Percentiles rank a stretch among this genome's conserved stretches.
These are phyloP conservation scores for Phataginus tricuspis DNA, from an alignment of 2,797 vertebrate species.

Conservation along the genomic window DNA sequence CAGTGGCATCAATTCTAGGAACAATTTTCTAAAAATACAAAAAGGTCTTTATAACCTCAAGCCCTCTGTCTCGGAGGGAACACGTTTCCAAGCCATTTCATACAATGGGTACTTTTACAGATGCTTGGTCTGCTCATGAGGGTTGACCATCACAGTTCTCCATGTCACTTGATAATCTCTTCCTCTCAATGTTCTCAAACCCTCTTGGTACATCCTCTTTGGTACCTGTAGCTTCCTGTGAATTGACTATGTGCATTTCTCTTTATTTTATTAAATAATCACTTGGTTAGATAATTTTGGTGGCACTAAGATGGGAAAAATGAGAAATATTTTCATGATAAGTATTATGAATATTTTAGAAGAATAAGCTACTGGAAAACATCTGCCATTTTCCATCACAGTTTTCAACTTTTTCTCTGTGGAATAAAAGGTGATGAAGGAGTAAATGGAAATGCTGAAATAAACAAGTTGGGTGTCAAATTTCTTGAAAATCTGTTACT, in stretches of 20 bases:
- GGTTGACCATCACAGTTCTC: neutral
- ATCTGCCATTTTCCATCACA: conserved; percentile 29
- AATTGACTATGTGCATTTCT: neutral
- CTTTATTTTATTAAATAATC: conserved; percentile 55
- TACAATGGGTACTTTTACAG: neutral
- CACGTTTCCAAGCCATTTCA: neutral
- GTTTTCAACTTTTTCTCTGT: conserved; percentile 23
- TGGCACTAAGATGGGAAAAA: conserved; percentile 17
- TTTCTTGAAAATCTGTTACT: conserved; percentile 66
- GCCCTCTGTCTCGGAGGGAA: neutral
- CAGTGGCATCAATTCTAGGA: neutral
- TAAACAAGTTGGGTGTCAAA: conserved; percentile 30
- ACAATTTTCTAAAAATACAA: neutral
- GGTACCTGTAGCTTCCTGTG: neutral
- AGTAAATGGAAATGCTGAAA: conserved; percentile 18
- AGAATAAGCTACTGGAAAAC: conserved; percentile 52
- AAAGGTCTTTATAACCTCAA: neutral
- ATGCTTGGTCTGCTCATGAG: neutral
- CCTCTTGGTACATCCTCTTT: neutral
- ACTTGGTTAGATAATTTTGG: neutral
- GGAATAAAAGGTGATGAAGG: conserved; percentile 38
- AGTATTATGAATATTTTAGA: conserved; percentile 61
- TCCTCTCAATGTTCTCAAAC: neutral
- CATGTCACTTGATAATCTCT: neutral
- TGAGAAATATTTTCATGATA: neutral